phyloP scores from a whole-genome alignment of 2,113 vertebrate genomes.

The Pomatostomus ruficeps region DNA sequence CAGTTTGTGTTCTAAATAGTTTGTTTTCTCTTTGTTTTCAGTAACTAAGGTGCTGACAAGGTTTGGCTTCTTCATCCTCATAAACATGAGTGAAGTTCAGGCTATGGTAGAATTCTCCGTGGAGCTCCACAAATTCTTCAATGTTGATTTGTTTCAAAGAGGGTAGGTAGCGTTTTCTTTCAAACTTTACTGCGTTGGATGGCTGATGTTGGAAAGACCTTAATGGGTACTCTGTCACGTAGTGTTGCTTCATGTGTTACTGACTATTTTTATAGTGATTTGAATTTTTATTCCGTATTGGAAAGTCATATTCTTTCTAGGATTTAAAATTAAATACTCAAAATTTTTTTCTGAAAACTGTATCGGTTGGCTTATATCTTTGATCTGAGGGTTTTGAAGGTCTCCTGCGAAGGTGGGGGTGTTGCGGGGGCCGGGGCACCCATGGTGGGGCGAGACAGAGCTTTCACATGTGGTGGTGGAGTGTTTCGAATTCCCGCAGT shows the following conservation, averaged over 20 bases:
- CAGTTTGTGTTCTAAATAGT: background rate
- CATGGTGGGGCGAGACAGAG: too few species aligned
- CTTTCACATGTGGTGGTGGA: too few species aligned
- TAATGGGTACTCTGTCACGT: background rate
- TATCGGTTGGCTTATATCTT: too few species aligned
- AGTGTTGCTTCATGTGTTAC: background rate
- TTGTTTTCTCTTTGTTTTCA: conserved; percentile 47
- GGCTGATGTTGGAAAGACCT: background rate
- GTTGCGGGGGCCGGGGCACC: too few species aligned
- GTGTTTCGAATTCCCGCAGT: too few species aligned
- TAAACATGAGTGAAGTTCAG: conserved; percentile 97
- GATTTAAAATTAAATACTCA: background rate
- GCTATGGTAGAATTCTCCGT: conserved; percentile 98
- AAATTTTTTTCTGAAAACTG: background rate
- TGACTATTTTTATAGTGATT: background rate
- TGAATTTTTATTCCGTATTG: background rate
- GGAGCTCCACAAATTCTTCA: conserved; percentile 99
- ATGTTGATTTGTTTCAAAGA: conserved; percentile 99
- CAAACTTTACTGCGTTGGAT: background rate
- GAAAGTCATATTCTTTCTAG: background rate
- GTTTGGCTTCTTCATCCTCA: conserved; percentile 73
- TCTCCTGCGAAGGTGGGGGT: too few species aligned
- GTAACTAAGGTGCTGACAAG: conserved; percentile 77
- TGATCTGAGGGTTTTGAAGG: too few species aligned
- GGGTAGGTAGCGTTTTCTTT: conserved; percentile 78